Conservation (phyloP, 1,140 invertebrate species). For the Apocrypta bakeri region DNA sequence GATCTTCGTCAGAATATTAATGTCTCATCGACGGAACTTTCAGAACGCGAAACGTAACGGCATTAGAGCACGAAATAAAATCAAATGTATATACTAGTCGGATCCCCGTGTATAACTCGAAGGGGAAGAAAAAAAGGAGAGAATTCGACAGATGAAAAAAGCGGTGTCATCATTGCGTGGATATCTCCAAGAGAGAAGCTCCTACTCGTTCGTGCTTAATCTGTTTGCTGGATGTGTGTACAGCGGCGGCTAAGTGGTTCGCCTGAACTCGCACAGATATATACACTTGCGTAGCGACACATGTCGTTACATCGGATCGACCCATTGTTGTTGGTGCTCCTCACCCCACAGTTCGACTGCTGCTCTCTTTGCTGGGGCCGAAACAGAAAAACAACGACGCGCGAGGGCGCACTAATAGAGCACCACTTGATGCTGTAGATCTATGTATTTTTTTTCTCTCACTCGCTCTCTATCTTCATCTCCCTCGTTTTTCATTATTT, state of each 20-base stretch:
- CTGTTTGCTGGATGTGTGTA: conserved; percentile 67
- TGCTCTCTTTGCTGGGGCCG: conserved; percentile 8
- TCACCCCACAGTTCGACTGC: neutral
- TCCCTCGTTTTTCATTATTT: neutral
- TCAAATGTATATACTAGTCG: too few species aligned
- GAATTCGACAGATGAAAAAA: conserved; percentile 37
- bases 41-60: too few species aligned
- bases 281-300: conserved; percentile 57
- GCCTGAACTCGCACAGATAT: neutral
- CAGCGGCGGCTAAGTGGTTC: conserved; percentile 67
- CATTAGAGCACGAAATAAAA: too few species aligned
- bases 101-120: neutral
- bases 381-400: conserved; percentile 20
- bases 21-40: neutral
- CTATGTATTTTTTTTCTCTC: too few species aligned
- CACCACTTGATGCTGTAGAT: conserved; percentile 68
- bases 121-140: neutral
- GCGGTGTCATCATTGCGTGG: conserved; percentile 44
- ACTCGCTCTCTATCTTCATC: neutral
- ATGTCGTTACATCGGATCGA: conserved; percentile 66
- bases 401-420: conserved; percentile 62
- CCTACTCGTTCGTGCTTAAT: conserved; percentile 59
- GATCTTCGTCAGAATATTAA: neutral
- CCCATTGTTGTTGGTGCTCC: neutral
- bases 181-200: neutral